Evolutionary conservation across 1,140 invertebrate genomes (phyloP).

Genomic region (Tribolium madens): DNA sequence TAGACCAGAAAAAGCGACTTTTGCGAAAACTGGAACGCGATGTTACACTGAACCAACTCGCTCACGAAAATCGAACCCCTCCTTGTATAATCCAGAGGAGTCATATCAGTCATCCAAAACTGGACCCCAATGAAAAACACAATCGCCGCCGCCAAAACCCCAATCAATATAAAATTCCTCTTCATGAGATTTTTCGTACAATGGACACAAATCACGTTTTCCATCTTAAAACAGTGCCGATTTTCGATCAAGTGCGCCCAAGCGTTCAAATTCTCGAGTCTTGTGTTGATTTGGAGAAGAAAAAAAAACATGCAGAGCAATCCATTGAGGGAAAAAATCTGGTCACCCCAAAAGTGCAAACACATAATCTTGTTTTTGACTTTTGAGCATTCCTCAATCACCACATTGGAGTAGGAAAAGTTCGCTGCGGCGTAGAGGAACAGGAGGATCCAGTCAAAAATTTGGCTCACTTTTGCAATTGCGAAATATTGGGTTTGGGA

Average conservation of each 20-base stretch:
- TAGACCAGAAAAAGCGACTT: background rate
- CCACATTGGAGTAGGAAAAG: background rate
- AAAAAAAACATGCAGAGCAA: background rate
- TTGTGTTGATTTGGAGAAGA: background rate
- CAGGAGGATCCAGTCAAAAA: background rate
- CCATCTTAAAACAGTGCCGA: constrained; percentile 17
- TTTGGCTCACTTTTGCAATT: background rate
- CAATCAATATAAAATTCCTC: background rate
- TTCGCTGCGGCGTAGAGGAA: background rate
- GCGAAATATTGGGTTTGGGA: constrained; percentile 11
- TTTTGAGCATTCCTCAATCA: background rate
- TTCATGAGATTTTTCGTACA: background rate
- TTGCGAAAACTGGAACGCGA: background rate
- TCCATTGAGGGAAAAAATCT: background rate
- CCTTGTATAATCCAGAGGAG: background rate
- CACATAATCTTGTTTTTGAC: background rate
- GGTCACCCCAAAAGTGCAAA: constrained; percentile 11
- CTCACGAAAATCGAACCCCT: background rate
- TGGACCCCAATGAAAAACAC: background rate
- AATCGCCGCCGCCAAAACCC: background rate
- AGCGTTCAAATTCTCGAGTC: constrained; percentile 32
- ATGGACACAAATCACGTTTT: constrained; percentile 5
- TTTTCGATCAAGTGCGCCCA: constrained; percentile 21
- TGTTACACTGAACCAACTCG: background rate
- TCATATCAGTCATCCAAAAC: background rate